phyloP scores from a whole-genome alignment of 2,888 invertebrate genomes.

The Brachyptera risi region DNA sequence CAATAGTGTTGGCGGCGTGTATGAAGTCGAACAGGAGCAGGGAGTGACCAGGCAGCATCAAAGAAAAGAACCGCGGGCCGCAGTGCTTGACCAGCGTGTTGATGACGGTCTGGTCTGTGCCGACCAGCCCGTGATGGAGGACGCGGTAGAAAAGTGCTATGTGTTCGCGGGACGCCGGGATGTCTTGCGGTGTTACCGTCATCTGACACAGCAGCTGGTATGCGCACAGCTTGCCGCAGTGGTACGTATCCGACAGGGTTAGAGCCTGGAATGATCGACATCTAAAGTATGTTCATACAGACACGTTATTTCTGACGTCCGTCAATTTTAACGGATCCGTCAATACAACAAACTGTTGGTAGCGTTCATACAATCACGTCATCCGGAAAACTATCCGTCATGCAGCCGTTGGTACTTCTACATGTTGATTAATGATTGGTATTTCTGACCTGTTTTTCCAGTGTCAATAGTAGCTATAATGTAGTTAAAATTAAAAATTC shows the following conservation, averaged over 20 bases:
- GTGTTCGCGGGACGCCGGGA: conserved; percentile 64
- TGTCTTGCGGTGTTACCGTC: conserved; percentile 77
- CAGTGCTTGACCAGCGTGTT: conserved; percentile 73
- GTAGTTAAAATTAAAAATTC: too few relatives aligned
- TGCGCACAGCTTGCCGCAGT: conserved; percentile 78
- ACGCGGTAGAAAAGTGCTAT: conserved; percentile 72
- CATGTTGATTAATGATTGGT: too few relatives aligned
- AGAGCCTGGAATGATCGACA: conserved; percentile 52
- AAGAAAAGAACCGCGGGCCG: conserved; percentile 79
- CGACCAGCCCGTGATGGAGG: conserved; percentile 63
- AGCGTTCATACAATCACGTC: too few relatives aligned
- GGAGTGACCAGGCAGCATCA: conserved; percentile 84
- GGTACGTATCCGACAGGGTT: conserved; percentile 67
- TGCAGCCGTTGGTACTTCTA: too few relatives aligned
- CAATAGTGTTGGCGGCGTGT: conserved; percentile 81
- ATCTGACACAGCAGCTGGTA: conserved; percentile 75
- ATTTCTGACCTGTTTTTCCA: too few relatives aligned
- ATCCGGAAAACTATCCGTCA: too few relatives aligned
- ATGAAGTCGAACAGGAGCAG: conserved; percentile 84
- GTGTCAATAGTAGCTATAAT: too few relatives aligned
- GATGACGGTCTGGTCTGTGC: conserved; percentile 64
- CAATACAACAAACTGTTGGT: too few relatives aligned
- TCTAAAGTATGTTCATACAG: too few relatives aligned
- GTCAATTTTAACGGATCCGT: too few relatives aligned
- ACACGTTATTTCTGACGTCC: too few relatives aligned